A percentile compares a stretch with the other conserved stretches of the same genome.
Conservation (phyloP, 2,888 invertebrate genomes). For the Sisyra nigra region DNA sequence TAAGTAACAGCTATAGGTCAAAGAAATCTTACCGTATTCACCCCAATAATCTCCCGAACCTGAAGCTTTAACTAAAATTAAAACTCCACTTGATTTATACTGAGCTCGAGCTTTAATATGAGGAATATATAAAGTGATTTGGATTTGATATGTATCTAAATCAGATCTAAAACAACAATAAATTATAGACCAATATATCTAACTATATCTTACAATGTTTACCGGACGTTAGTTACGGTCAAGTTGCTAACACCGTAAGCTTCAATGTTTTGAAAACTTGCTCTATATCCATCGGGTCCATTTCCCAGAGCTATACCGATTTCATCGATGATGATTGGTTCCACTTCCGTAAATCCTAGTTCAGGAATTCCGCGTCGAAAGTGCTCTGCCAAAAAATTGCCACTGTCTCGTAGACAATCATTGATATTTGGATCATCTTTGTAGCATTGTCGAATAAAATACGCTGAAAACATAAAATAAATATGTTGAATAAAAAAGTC, state of each 20-base stretch:
- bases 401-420: conserved; percentile 53
- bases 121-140: conserved; percentile 63
- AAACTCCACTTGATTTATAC: conserved; percentile 64
- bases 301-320: conserved; percentile 62
- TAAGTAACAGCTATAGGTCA: no score
- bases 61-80: conserved; percentile 65
- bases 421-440: conserved; percentile 52
- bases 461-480: conserved; percentile 30
- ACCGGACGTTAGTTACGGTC: conserved; percentile 64
- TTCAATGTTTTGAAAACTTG: conserved; percentile 62
- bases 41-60: conserved; percentile 84
- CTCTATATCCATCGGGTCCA: conserved; percentile 70
- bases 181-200: no score
- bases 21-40: conserved; percentile 48
- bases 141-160: conserved; percentile 63
- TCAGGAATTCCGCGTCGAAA: conserved; percentile 61
- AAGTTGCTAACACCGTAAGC: conserved; percentile 69
- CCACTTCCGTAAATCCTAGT: conserved; percentile 51
- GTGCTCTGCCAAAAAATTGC: conserved; percentile 55
- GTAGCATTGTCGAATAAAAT: conserved; percentile 62
- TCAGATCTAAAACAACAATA: conserved; percentile 43
- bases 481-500: no score
- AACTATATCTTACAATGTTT: no score
- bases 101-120: conserved; percentile 63
- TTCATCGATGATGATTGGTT: conserved; percentile 70